A percentile compares a stretch with the other conserved stretches of the same genome.
Evolutionary conservation across 2,888 invertebrate species (phyloP).

Genomic region (Meandrusa payeni): DNA sequence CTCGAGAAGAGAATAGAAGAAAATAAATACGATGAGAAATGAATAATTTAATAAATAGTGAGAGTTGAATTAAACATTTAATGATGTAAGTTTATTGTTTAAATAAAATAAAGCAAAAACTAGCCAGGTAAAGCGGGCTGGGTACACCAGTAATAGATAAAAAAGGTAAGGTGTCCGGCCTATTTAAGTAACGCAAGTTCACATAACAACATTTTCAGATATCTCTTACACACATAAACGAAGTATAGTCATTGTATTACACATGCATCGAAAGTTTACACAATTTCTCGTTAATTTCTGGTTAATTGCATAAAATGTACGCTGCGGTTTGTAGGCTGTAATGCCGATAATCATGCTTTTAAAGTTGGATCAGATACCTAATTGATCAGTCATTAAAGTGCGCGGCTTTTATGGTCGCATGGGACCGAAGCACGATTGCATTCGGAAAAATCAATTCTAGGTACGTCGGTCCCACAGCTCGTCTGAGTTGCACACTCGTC

Average conservation of each 20-base stretch:
- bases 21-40: too few relatives aligned
- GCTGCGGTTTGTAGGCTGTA: constrained; percentile 42
- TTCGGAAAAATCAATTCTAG: constrained; percentile 23
- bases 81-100: too few relatives aligned
- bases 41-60: too few relatives aligned
- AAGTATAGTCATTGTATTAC: constrained; percentile 11
- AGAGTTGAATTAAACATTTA: too few relatives aligned
- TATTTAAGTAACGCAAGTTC: too few relatives aligned
- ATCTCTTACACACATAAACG: too few relatives aligned
- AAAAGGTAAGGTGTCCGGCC: too few relatives aligned
- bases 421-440: constrained; percentile 21
- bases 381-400: constrained; percentile 51
- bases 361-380: constrained; percentile 47
- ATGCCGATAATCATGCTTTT: constrained; percentile 56
- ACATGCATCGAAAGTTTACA: constrained; percentile 30
- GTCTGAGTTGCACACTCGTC: not conserved
- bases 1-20: too few relatives aligned
- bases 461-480: constrained; percentile 17
- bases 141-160: too few relatives aligned
- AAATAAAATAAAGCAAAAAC: too few relatives aligned
- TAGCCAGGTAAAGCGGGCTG: too few relatives aligned
- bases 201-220: too few relatives aligned
- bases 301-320: constrained; percentile 49
- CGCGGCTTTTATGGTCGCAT: constrained; percentile 32
- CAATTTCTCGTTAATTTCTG: constrained; percentile 44